Evolutionary conservation across 2,113 vertebrate species (phyloP).

Genomic region (Mungos mungo): DNA sequence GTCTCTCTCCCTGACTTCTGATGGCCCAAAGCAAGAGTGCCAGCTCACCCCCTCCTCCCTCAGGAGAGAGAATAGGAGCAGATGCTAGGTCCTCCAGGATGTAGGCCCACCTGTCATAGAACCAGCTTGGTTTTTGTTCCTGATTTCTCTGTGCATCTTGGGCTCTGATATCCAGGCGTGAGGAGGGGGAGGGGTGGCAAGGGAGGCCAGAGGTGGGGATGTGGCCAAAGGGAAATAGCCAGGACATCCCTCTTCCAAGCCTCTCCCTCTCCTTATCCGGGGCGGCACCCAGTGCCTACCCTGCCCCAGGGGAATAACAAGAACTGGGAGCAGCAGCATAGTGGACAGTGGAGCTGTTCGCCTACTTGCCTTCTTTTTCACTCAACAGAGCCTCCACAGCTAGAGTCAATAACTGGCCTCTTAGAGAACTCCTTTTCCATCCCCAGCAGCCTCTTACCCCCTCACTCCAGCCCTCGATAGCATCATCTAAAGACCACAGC

Average conservation of each 20-base stretch:
- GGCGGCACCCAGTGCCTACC: neutral
- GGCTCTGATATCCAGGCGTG: neutral
- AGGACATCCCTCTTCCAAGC: neutral
- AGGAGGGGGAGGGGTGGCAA: neutral
- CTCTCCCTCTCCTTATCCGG: neutral
- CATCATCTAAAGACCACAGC: neutral
- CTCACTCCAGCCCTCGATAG: neutral
- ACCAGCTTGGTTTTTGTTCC: neutral
- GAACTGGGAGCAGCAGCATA: neutral
- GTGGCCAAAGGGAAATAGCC: neutral
- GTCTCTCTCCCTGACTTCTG: neutral
- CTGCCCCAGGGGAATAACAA: neutral
- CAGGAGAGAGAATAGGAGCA: neutral
- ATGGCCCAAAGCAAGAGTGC: neutral
- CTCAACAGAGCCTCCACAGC: neutral
- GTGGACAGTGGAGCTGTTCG: neutral
- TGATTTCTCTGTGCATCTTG: constrained; percentile 28
- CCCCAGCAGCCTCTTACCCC: neutral
- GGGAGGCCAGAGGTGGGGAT: neutral
- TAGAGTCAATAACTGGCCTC: neutral
- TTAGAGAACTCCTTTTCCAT: neutral
- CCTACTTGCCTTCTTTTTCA: neutral
- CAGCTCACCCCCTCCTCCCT: neutral
- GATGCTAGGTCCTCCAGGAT: neutral
- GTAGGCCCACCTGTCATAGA: neutral